Base-by-base conservation (phyloP, 2,113 vertebrate species). In the Halichoeres trimaculatus region DNA sequence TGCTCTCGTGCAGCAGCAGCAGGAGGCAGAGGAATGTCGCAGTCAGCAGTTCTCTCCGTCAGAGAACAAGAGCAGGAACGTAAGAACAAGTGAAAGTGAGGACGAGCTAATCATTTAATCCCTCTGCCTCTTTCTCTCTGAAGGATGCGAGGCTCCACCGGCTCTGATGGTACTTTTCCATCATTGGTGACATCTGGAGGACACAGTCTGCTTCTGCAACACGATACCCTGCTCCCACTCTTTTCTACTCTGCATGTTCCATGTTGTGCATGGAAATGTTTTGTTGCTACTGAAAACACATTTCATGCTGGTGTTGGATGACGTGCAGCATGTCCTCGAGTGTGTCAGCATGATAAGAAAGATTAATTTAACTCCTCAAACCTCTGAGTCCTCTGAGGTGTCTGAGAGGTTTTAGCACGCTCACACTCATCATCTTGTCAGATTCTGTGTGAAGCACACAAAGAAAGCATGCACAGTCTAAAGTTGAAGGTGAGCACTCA, bases 201-300 rank as follows among this genome's bases (percentile, higher is more conserved):
- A 76, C 89, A 62, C 56, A 67, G 75, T 22, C 72, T 67, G 45
- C 52, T 65, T 48, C 69, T 63, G 80, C 72, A 84, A 79, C 47
- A 43, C n/a, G 78, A 70, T 8, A n/a, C 51, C 1, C 36, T 9
- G 0, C 40, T 7, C 7, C 7, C 40, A 40, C 64, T 35, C 7
- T 3, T 36, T 17, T 20, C 22, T 26, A 7, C 3, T 24, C 19
- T 35, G 12, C 8, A 48, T 41, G 60, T 73, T 66, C 71, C 11
- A 10, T 56, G 41, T 30, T 60, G 57, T 26, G 12, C 16, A 23
- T 66, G 76, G 69, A 79, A 78, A 77, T 72, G 50, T 78, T 66
- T 43, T 90, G 87, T 86, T 85, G 77, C 53, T 53, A 65, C 66
- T 84, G 45, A 82, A 74, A 86, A 88, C 85, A 89, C 12, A 0